A percentile compares a stretch with the other conserved stretches of the same genome.
These are phyloP conservation scores for Drosophila sordidula DNA, from an alignment of 2,888 invertebrate genomes.

Conservation along the genomic window DNA sequence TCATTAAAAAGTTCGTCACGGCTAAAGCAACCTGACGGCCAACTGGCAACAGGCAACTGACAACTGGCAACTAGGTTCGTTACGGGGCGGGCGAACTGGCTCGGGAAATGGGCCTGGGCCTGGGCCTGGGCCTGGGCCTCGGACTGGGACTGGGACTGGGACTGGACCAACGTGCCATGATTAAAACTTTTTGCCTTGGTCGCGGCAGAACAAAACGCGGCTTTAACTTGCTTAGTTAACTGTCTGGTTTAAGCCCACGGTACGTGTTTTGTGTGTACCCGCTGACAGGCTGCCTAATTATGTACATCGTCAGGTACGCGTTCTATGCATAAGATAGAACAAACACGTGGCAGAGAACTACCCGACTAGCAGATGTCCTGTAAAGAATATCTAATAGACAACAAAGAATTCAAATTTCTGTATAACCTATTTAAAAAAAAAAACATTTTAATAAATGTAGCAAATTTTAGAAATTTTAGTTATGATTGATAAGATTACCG, in stretches of 20 bases:
- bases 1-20: constrained; percentile 79
- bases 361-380: constrained; percentile 11
- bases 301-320: constrained; percentile 23
- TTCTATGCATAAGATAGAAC: constrained; percentile 11
- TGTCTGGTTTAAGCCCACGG: constrained; percentile 31
- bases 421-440: too few relatives aligned
- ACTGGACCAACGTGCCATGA: constrained; percentile 47
- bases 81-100: not conserved
- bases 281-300: constrained; percentile 57
- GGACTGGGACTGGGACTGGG: constrained; percentile 22
- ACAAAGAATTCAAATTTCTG: too few relatives aligned
- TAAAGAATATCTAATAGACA: too few relatives aligned
- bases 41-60: constrained; percentile 15
- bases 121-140: constrained; percentile 17
- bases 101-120: constrained; percentile 1
- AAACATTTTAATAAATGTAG: too few relatives aligned
- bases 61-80: constrained; percentile 9
- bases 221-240: constrained; percentile 35
- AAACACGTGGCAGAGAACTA: not conserved
- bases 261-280: constrained; percentile 25
- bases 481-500: too few relatives aligned
- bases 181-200: constrained; percentile 46
- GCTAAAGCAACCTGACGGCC: constrained; percentile 27
- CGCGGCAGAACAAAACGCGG: constrained; percentile 26
- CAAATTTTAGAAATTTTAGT: too few relatives aligned